Evolutionary conservation across 2,113 vertebrate species (phyloP), one percentile per base, ranked within the genome.

Genomic region (Gymnorhina tibicen): DNA sequence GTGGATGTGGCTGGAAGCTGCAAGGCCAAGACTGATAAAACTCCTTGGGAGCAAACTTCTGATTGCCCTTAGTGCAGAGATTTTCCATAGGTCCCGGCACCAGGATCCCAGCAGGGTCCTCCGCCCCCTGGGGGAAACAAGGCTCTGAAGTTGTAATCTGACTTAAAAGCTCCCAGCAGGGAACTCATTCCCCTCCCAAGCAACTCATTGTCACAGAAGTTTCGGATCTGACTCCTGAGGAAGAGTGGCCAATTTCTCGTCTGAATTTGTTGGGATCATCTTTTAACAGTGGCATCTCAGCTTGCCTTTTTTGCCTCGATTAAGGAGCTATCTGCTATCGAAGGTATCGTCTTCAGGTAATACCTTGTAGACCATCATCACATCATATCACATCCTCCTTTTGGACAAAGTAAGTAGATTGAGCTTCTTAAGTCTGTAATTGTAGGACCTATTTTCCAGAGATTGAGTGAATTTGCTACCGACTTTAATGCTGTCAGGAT

Each of bases 401-500:
- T 82, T 87, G 81, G 89, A 91, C 81, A 89, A 85, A 94, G 74
- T 95, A 97, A 97, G 87, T 76, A 95, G 84, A 93, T 9, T 95
- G 91, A 93, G 81, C 89, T 92, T 81, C 94, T 82, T 96, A 97
- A 97, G 66, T 91, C 96, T 82, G 91, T 96, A 97, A 97, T 96
- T 95, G 93, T 93, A 91, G 87, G 69, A 72, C 49, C 89, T 85
- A 87, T 97, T 97, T 96, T 96, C 62, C 58, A 89, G 87, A 87
- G 84, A 93, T 79, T 76, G 94, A 96, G 81, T 75, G 89, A 89
- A 95, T 96, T 94, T 79, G 74, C 85, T 87, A 49, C 77, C 8
- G 70, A 46, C 89, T 82, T 92, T 76, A 96, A 82, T 66, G 53
- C 93, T 87, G 58, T 50, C 66, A 83, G 91, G 96, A 96, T 97